Conservation (phyloP, 2,888 invertebrate genomes). For the Orchesellides sinensis region DNA sequence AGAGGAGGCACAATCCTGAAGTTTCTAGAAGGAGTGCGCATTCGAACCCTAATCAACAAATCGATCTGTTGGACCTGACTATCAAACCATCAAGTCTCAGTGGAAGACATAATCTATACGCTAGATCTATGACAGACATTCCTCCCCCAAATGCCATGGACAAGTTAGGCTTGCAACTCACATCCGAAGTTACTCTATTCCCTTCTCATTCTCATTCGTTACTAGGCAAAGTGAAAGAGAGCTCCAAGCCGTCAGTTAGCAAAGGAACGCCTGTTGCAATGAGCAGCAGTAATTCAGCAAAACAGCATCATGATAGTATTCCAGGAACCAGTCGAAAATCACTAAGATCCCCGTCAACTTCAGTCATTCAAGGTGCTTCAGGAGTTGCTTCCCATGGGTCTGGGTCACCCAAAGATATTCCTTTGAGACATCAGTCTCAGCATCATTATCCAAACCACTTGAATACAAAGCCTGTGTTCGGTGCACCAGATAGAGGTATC, state of each 20-base stretch:
- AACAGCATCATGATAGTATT: constrained; percentile 34
- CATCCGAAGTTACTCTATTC: constrained; percentile 74
- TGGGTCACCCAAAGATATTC: constrained; percentile 53
- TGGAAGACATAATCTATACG: constrained; percentile 31
- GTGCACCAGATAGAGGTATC: constrained; percentile 43
- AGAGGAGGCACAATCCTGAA: constrained; percentile 1
- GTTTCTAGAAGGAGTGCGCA: neutral
- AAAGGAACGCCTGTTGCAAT: neutral
- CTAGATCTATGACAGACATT: constrained; percentile 48
- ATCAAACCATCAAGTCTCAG: constrained; percentile 50
- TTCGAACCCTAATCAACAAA: constrained; percentile 12
- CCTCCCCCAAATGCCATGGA: constrained; percentile 73
- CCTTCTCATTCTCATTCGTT: constrained; percentile 56
- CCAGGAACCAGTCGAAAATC: constrained; percentile 53
- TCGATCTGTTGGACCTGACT: constrained; percentile 69
- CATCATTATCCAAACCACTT: constrained; percentile 55
- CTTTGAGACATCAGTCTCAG: constrained; percentile 32
- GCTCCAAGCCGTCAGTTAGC: constrained; percentile 33
- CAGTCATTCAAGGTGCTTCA: constrained; percentile 41
- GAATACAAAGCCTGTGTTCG: constrained; percentile 42
- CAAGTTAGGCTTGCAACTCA: constrained; percentile 72
- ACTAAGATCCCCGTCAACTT: constrained; percentile 50
- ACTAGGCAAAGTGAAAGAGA: constrained; percentile 42
- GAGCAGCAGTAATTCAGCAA: constrained; percentile 11
- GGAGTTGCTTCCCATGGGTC: constrained; percentile 1